phyloP scores from a whole-genome alignment of 2,888 invertebrate species.

The Ditula angustiorana region DNA sequence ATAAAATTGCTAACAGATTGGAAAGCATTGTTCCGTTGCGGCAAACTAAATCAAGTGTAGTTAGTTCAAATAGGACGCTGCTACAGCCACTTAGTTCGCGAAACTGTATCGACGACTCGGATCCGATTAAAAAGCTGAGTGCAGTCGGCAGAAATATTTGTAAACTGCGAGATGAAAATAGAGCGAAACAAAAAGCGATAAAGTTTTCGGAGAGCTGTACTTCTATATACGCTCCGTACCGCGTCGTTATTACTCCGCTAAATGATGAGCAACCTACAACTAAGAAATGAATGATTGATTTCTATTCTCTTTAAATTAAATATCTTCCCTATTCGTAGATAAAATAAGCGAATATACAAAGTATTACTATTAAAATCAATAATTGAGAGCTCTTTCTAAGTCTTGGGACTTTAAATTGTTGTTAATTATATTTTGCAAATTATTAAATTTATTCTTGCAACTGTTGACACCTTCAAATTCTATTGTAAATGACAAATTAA shows the following conservation, averaged over 20 bases:
- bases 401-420: neutral
- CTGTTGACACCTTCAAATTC: conserved; percentile 66
- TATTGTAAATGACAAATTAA: conserved; percentile 53
- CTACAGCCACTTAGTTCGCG: conserved; percentile 61
- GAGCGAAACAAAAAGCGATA: conserved; percentile 66
- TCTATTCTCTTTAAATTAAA: neutral
- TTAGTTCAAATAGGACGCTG: conserved; percentile 56
- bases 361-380: neutral
- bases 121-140: conserved; percentile 74
- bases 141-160: conserved; percentile 78
- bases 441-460: conserved; percentile 19
- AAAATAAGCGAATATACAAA: neutral
- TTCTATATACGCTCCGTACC: conserved; percentile 73
- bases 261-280: conserved; percentile 60
- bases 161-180: conserved; percentile 70
- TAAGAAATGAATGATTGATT: conserved; percentile 52
- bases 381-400: neutral
- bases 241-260: conserved; percentile 69
- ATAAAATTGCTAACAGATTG: conserved; percentile 64
- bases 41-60: conserved; percentile 68
- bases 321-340: neutral
- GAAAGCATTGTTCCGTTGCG: conserved; percentile 60
- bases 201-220: conserved; percentile 75
- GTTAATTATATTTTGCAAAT: conserved; percentile 6
- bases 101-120: conserved; percentile 60